phyloP scores from a whole-genome alignment of 2,113 vertebrate genomes.

The Callocephalon fimbriatum region DNA sequence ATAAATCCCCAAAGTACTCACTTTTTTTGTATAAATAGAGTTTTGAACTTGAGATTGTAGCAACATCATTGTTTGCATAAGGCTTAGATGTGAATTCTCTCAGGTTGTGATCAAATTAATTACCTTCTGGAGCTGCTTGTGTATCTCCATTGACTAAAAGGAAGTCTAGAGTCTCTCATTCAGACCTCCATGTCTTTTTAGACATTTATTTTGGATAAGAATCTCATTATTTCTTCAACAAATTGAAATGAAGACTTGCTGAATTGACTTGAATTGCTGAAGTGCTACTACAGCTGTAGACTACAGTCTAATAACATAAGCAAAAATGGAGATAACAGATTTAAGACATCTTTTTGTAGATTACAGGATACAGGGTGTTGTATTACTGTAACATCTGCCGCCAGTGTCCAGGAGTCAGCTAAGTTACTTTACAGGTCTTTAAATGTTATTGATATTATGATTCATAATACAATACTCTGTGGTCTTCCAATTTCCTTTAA shows the following conservation, averaged over 20 bases:
- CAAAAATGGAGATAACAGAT: not conserved
- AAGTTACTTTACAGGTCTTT: not conserved
- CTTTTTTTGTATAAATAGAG: not conserved
- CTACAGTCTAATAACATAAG: not conserved
- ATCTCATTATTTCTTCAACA: not conserved
- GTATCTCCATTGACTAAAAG: not conserved
- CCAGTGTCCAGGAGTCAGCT: not conserved
- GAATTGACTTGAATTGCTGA: not conserved
- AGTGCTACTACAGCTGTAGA: not conserved
- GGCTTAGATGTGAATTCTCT: not conserved
- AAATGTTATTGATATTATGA: not conserved
- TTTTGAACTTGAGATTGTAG: not conserved
- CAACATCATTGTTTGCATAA: not conserved
- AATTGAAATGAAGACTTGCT: not conserved
- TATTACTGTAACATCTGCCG: not conserved
- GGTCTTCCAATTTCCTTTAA: conserved; percentile 1
- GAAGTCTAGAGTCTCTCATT: not conserved
- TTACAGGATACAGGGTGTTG: not conserved
- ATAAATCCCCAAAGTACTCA: not conserved
- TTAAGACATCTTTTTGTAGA: not conserved
- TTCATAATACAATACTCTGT: not conserved
- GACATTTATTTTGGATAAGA: not conserved
- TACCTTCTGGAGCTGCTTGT: not conserved
- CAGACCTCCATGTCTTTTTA: not conserved
- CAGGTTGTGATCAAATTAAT: not conserved